A percentile compares a stretch with the other conserved stretches of the same genome.
phyloP scores from a whole-genome alignment of 2,888 invertebrate genomes.

The Ferrisia virgata region DNA sequence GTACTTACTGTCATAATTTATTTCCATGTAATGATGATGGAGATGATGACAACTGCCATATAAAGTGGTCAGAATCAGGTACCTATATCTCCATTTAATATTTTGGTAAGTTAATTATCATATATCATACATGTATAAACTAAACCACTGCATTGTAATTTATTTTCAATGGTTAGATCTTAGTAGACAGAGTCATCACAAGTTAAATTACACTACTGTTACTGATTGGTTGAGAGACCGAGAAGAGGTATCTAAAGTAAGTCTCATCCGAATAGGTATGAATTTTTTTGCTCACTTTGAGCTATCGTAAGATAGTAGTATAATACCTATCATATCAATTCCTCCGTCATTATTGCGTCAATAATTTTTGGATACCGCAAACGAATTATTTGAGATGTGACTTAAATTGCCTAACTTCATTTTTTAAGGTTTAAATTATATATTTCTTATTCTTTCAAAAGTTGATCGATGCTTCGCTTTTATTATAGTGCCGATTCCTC shows the following conservation, averaged over 20 bases:
- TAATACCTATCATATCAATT: too few species aligned
- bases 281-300: too few species aligned
- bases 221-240: constrained; percentile 5
- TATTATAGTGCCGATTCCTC: not conserved
- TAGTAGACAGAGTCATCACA: not conserved
- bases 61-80: not conserved
- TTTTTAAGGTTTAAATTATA: not conserved
- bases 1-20: not conserved
- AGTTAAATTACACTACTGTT: not conserved
- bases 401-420: not conserved
- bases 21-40: not conserved
- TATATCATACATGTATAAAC: too few species aligned
- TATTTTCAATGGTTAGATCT: not conserved
- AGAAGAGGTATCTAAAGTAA: constrained; percentile 7
- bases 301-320: too few species aligned
- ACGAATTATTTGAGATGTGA: not conserved
- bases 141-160: too few species aligned
- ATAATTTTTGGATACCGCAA: not conserved
- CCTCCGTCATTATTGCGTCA: too few species aligned
- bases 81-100: too few species aligned
- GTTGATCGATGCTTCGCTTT: not conserved
- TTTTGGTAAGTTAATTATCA: too few species aligned
- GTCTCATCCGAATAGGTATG: not conserved
- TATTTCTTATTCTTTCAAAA: not conserved
- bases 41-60: not conserved